Percentiles rank a stretch among this genome's conserved stretches.
phyloP scores from a whole-genome alignment of 2,888 invertebrate species.

The Azorinus chamasolen region DNA sequence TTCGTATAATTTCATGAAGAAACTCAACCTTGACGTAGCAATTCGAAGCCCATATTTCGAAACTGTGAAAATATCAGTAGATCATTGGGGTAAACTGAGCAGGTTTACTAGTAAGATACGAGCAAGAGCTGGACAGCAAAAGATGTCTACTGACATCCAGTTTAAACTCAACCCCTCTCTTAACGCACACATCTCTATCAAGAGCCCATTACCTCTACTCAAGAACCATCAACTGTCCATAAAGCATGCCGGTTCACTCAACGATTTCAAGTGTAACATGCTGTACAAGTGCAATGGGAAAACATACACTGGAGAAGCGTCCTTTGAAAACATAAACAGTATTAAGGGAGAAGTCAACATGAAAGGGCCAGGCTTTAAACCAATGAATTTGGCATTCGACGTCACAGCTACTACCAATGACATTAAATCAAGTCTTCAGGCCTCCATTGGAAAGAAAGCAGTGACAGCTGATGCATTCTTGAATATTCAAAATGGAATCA shows the following conservation, averaged over 20 bases:
- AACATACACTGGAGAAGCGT: slow-evolving; percentile 42
- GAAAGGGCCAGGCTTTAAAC: slow-evolving; percentile 42
- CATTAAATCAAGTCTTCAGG: too few relatives aligned
- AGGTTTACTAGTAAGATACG: slow-evolving; percentile 26
- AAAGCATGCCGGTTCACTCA: slow-evolving; percentile 37
- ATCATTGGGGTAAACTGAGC: slow-evolving; percentile 44
- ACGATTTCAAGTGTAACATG: slow-evolving; percentile 55
- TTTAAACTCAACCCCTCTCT: slow-evolving; percentile 46
- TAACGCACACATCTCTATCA: slow-evolving; percentile 25
- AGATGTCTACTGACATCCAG: slow-evolving; percentile 12
- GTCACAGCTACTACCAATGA: too few relatives aligned
- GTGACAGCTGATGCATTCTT: too few relatives aligned
- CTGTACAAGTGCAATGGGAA: slow-evolving; percentile 46
- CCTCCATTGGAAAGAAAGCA: too few relatives aligned
- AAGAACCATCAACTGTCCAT: slow-evolving; percentile 53
- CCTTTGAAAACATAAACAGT: slow-evolving; percentile 37
- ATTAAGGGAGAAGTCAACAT: slow-evolving; percentile 43
- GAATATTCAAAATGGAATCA: too few relatives aligned
- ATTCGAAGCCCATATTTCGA: slow-evolving; percentile 42
- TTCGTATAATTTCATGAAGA: slow-evolving; percentile 17
- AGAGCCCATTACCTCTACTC: slow-evolving; percentile 34
- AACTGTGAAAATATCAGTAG: slow-evolving; percentile 45
- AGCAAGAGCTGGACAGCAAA: slow-evolving; percentile 14
- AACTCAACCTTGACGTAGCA: slow-evolving; percentile 44
- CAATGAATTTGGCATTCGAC: slow-evolving; percentile 7